Conservation (phyloP, 2,797 vertebrate species). For the Pseudochaenichthys georgianus region DNA sequence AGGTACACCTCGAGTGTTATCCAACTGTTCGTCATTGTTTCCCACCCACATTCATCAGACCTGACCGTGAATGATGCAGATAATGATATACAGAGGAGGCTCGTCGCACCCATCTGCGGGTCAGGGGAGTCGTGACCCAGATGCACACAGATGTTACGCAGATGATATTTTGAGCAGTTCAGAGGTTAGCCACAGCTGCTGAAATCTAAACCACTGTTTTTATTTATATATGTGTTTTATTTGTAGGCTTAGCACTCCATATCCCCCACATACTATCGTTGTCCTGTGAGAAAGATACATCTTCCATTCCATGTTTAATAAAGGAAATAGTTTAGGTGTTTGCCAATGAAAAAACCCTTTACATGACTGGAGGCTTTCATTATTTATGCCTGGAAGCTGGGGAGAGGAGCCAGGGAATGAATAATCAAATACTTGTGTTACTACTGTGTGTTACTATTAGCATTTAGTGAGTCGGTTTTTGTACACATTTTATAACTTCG, state of each 20-base stretch:
- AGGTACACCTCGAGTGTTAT: constrained; percentile 49
- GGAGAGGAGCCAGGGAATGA: constrained; percentile 1
- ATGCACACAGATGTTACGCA: constrained; percentile 1
- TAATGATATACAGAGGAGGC: constrained; percentile 10
- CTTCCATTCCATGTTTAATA: neutral
- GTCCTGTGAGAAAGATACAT: neutral
- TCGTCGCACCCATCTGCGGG: constrained; percentile 8
- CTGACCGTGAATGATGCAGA: constrained; percentile 32
- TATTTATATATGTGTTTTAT: neutral
- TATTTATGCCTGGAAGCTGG: neutral
- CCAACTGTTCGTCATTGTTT: constrained; percentile 48
- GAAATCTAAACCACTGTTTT: constrained; percentile 20
- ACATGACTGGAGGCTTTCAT: constrained; percentile 16
- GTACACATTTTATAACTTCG: neutral
- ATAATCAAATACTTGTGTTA: constrained; percentile 20
- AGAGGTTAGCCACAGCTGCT: constrained; percentile 16
- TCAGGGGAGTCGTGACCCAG: constrained; percentile 13
- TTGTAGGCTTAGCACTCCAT: neutral
- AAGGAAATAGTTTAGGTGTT: neutral
- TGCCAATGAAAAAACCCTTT: neutral
- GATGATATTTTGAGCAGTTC: constrained; percentile 30
- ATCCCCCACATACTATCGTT: neutral
- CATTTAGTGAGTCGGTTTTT: neutral
- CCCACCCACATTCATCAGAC: constrained; percentile 36
- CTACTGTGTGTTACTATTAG: neutral